Evolutionary conservation across 1,140 invertebrate species (phyloP), one percentile per base, ranked within the genome.

Genomic region (Zaprionus lachaisei): DNA sequence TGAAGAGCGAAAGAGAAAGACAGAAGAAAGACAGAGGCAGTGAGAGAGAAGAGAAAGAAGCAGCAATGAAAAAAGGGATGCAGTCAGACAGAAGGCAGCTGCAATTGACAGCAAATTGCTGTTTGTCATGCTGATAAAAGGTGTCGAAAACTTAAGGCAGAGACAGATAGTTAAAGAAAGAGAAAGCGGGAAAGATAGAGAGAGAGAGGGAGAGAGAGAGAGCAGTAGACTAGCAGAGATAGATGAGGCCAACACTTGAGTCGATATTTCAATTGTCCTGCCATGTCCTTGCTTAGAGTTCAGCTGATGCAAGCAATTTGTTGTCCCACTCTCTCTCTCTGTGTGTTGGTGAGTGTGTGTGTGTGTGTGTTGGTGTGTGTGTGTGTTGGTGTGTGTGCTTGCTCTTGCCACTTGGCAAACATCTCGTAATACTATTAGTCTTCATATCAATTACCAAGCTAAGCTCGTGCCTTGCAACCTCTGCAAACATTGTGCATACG

Each of bases 381-480:
- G 65, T 68, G 24, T 51, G 26, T 63, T 11, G 22, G n/a, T 57
- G 55, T 49, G 1, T 56, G 9, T 47, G 34, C 28, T 14, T 28
- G 9, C 17, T 47, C 49, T 57, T 69, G 38, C 28, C 31, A 34
- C 74, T 77, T 63, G 58, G 22, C 75, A 77, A 73, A 68, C 70
- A 77, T 57, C 54, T 62, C 63, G 70, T 80, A 64, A 77, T 76
- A 70, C 79, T 82, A 87, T 87, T 83, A 82, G 84, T 65, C 44
- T 57, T 73, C 62, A 71, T 81, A 84, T 89, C 81, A 89, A 90
- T 89, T 89, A 90, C 79, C 83, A 70, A 64, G 57, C 69, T 38
- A 14, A 6, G 37, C n/a, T 34, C 22, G 37, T 22, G 49, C 24
- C 5, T n/a, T n/a, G 58, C 34, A 61, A 47, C 28, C 62, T 60